Evolutionary conservation across 2,797 vertebrate species (phyloP), one percentile per base, ranked within the genome.

Genomic region (Halcyon badia): DNA sequence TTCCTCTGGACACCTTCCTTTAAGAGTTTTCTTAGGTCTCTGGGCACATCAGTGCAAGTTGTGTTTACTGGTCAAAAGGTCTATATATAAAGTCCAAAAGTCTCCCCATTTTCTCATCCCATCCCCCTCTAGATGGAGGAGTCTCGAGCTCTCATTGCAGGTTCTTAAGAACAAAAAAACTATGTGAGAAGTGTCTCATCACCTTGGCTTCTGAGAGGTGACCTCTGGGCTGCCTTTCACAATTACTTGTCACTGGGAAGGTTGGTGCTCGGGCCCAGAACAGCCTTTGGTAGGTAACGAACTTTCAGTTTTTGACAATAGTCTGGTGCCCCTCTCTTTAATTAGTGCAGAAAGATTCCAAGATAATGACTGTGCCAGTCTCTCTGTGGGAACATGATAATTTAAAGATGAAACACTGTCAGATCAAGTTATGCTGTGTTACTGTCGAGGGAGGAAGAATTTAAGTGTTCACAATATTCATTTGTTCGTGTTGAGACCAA

Each of bases 311-410:
- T 85, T 51, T 85, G 37, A 81, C 61, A 30, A 17, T 9, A 37
- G 25, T 44, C 62, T 79, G 76, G 30, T 81, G 41, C 14, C 0
- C 0, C 22, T 91, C 35, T 77, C 71, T 80, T 92, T 94, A 94
- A 89, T 87, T 77, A 89, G 11, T 69, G 46, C 90, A 87, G 68
- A 42, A 84, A 89, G 84, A 94, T 83, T 91, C 84, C 41, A 35
- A 78, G 89, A 57, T 92, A 92, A 91, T 57, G 79, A 57, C 82
- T 83, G 21, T 79, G 70, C 87, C 51, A 15, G 37, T 85, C 0
- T 2, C 84, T 87, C 76, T 62, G 83, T 94, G 89, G 83, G 90
- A 89, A 49, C 75, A 75, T 94, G 56, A 22, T 96, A 90, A 82
- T 89, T 89, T 80, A 79, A 73, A 62, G 71, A 87, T 85, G 57